Conservation (phyloP, 2,888 invertebrate species). For the Agrotis exclamationis region DNA sequence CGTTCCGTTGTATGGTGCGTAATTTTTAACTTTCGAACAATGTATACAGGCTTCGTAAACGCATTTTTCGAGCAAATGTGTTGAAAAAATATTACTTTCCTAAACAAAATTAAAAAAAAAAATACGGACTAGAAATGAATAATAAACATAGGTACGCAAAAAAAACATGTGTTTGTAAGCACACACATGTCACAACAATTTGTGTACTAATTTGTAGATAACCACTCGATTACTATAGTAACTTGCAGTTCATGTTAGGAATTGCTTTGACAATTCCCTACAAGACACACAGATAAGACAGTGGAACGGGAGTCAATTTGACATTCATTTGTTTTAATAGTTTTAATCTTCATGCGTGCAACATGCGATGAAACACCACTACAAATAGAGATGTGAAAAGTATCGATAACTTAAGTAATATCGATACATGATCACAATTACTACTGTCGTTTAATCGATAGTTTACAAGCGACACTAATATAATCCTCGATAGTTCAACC, state of each 20-base stretch:
- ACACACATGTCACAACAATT: neutral
- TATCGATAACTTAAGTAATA: neutral
- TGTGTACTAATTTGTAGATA: neutral
- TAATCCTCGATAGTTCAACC: no score
- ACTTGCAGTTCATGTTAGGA: neutral
- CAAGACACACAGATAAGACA: slow-evolving; percentile 9
- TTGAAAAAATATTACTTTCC: no score
- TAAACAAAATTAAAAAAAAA: no score
- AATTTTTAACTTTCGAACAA: no score
- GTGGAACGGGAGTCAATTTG: neutral
- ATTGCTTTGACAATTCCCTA: neutral
- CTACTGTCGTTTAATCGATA: neutral
- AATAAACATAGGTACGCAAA: no score
- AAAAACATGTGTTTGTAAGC: no score
- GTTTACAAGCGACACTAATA: neutral
- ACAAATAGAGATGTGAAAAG: neutral
- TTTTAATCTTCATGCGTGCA: slow-evolving; percentile 1
- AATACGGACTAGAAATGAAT: no score
- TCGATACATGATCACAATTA: neutral
- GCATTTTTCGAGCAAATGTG: no score
- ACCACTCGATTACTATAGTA: neutral
- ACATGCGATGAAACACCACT: neutral
- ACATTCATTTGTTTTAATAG: slow-evolving; percentile 9
- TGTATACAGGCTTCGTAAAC: no score
- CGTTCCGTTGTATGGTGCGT: no score